phyloP scores from a whole-genome alignment of 1,140 invertebrate species.

The Diplogasteroides magnus region DNA sequence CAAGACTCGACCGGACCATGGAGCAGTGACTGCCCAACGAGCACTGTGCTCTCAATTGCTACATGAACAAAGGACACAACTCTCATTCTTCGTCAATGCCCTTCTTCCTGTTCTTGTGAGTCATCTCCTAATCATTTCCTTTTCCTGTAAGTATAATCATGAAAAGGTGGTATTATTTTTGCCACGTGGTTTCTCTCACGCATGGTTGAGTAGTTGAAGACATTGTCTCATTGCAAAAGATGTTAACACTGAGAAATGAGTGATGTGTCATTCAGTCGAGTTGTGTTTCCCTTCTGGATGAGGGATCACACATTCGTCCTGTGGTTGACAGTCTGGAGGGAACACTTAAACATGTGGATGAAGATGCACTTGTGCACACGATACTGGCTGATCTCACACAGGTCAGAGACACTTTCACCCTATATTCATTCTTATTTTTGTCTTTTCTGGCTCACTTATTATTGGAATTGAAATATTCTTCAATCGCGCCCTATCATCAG shows the following conservation, averaged over 20 bases:
- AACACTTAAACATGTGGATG: slow-evolving; percentile 20
- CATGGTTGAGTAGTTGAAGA: too few species aligned
- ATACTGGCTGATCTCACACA: slow-evolving; percentile 23
- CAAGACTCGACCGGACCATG: slow-evolving; percentile 15
- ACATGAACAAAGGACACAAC: slow-evolving; percentile 16
- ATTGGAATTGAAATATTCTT: too few species aligned
- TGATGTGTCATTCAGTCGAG: background rate
- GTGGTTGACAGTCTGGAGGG: slow-evolving; percentile 15
- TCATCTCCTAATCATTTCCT: background rate
- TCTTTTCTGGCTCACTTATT: too few species aligned
- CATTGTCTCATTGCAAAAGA: too few species aligned
- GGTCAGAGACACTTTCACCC: slow-evolving; percentile 11
- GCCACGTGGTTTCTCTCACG: too few species aligned
- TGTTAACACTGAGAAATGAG: background rate
- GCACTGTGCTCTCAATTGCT: slow-evolving; percentile 19
- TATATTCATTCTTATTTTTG: background rate
- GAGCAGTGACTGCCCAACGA: slow-evolving; percentile 7
- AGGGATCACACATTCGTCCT: slow-evolving; percentile 21
- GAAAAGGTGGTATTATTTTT: too few species aligned
- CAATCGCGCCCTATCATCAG: too few species aligned
- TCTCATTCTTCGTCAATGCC: slow-evolving; percentile 18
- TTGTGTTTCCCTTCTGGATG: slow-evolving; percentile 14
- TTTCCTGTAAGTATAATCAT: too few species aligned
- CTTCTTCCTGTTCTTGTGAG: slow-evolving; percentile 19
- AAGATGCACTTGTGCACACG: slow-evolving; percentile 5